Percentiles rank a stretch among this genome's conserved stretches.
Evolutionary conservation across 2,113 vertebrate genomes (phyloP).

Genomic region (Sciurus niger): DNA sequence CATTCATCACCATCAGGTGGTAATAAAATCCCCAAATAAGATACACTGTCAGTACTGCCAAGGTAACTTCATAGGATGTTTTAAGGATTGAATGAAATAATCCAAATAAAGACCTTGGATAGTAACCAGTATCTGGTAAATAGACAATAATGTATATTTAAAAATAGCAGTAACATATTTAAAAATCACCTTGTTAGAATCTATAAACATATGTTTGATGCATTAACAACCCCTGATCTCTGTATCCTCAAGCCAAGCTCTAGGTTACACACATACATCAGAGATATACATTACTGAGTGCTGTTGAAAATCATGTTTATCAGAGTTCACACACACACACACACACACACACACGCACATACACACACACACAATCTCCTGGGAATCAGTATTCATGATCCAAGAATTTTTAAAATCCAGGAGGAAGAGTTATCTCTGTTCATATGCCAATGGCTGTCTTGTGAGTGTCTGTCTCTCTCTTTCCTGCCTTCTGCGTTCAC

Average conservation of each 20-base stretch:
- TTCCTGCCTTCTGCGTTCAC: not conserved
- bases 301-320: constrained; percentile 45
- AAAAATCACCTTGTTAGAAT: constrained; percentile 18
- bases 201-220: not conserved
- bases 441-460: not conserved
- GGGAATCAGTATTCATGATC: not conserved
- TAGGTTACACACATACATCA: constrained; percentile 7
- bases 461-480: not conserved
- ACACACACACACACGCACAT: not conserved
- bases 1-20: not conserved
- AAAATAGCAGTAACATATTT: constrained; percentile 22
- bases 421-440: not conserved
- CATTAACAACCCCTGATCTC: not conserved
- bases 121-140: not conserved
- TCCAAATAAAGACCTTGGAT: not conserved
- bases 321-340: not conserved
- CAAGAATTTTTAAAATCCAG: not conserved
- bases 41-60: not conserved
- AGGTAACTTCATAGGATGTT: not conserved
- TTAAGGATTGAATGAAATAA: constrained; percentile 40
- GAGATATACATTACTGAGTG: not conserved
- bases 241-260: not conserved
- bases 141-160: not conserved
- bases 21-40: not conserved
- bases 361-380: not conserved